phyloP scores from a whole-genome alignment of 2,888 invertebrate species.

The Chrysolina oricalcia region DNA sequence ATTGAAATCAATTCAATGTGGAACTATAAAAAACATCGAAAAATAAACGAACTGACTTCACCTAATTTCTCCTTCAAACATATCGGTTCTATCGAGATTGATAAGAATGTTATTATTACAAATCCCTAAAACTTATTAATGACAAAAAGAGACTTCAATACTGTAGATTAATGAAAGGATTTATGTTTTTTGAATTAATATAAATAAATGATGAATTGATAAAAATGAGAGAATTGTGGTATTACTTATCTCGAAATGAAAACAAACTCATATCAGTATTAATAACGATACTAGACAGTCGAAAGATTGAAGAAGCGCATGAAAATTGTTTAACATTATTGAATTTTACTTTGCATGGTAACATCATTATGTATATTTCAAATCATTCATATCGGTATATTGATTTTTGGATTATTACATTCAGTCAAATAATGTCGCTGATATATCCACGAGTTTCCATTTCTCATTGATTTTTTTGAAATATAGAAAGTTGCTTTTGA shows the following conservation, averaged over 20 bases:
- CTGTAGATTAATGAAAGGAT: background rate
- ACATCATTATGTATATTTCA: constrained; percentile 11
- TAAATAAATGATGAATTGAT: background rate
- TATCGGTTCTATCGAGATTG: background rate
- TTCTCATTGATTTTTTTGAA: background rate
- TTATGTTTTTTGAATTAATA: background rate
- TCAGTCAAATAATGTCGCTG: background rate
- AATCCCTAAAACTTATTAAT: background rate
- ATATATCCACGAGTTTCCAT: background rate
- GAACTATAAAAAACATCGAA: too few species aligned
- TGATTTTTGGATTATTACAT: background rate
- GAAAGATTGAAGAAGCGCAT: constrained; percentile 13
- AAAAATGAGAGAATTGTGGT: background rate
- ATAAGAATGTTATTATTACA: background rate
- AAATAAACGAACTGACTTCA: too few species aligned
- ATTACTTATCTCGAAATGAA: constrained; percentile 8
- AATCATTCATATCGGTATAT: background rate
- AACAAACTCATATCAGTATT: constrained; percentile 7
- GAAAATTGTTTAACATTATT: constrained; percentile 13
- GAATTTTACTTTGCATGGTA: background rate
- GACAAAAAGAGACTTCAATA: background rate
- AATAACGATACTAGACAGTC: background rate
- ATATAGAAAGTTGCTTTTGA: background rate
- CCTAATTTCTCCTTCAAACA: too few species aligned
- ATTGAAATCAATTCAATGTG: too few species aligned